A percentile compares a stretch with the other conserved stretches of the same genome.
phyloP scores from a whole-genome alignment of 2,888 invertebrate genomes.

The Ernsta delagoae region DNA sequence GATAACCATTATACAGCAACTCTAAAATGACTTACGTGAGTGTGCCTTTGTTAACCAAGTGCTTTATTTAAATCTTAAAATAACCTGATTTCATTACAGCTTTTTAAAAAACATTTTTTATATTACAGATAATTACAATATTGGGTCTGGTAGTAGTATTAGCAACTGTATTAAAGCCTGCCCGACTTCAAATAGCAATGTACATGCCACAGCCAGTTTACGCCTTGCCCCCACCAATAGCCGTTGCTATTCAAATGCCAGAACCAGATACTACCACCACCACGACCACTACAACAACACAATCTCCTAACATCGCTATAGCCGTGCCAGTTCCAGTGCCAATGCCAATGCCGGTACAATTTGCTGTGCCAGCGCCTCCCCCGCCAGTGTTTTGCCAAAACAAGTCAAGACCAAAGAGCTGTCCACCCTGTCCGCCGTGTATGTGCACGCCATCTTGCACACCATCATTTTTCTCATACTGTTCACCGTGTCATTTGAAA shows the following conservation, averaged over 20 bases:
- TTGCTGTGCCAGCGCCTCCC: constrained; percentile 53
- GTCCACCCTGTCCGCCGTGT: constrained; percentile 73
- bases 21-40: no score
- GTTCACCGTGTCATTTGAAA: constrained; percentile 67
- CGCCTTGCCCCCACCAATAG: constrained; percentile 40
- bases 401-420: constrained; percentile 46
- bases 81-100: no score
- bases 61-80: no score
- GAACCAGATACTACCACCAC: constrained; percentile 32
- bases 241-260: constrained; percentile 20
- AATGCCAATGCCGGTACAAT: constrained; percentile 53
- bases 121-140: constrained; percentile 43
- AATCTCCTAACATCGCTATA: constrained; percentile 34
- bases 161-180: constrained; percentile 26
- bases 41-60: no score
- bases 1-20: no score
- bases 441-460: constrained; percentile 65
- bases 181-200: constrained; percentile 40
- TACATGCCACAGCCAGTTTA: constrained; percentile 40
- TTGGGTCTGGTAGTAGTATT: constrained; percentile 45
- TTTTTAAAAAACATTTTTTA: background rate
- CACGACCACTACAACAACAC: constrained; percentile 39
- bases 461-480: constrained; percentile 71
- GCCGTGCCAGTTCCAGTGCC: constrained; percentile 50
- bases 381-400: constrained; percentile 45